These are phyloP conservation scores for Amphiura filiformis DNA, from an alignment of 35 echinoderm and acorn worm species.

Conservation along the genomic window DNA sequence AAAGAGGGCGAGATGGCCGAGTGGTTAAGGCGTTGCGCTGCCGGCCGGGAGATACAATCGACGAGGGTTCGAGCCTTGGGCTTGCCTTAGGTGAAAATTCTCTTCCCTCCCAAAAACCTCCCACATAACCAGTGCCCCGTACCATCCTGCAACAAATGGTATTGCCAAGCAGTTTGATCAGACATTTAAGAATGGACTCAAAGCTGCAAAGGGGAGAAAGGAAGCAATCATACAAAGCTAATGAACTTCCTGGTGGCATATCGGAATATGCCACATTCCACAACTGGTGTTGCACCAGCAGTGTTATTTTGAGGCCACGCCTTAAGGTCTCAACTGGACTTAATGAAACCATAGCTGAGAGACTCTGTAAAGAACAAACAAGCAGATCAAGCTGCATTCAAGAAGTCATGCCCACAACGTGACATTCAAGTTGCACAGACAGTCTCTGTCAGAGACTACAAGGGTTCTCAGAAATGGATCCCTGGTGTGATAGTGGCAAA, in stretches of 20 bases:
- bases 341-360: slow-evolving; percentile 7
- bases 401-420: neutral
- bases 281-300: slow-evolving; percentile 20
- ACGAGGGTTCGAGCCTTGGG: no score
- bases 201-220: slow-evolving; percentile 29
- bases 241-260: slow-evolving; percentile 17
- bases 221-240: neutral
- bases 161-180: slow-evolving; percentile 25
- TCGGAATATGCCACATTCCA: slow-evolving; percentile 4
- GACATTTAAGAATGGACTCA: slow-evolving; percentile 5
- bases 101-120: no score
- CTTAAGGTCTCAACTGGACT: slow-evolving; percentile 42
- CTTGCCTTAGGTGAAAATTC: no score
- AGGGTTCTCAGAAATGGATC: slow-evolving; percentile 28
- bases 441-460: neutral
- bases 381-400: neutral
- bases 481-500: neutral
- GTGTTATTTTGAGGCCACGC: neutral
- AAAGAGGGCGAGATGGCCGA: no score
- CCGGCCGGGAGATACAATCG: no score
- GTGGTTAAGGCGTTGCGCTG: no score
- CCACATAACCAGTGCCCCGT: slow-evolving; percentile 21
- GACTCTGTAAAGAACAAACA: slow-evolving; percentile 6
- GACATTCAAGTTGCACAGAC: neutral
- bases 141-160: slow-evolving; percentile 53